These are phyloP conservation scores for Riptortus pedestris DNA, from an alignment of 1,140 invertebrate species.

Conservation along the genomic window DNA sequence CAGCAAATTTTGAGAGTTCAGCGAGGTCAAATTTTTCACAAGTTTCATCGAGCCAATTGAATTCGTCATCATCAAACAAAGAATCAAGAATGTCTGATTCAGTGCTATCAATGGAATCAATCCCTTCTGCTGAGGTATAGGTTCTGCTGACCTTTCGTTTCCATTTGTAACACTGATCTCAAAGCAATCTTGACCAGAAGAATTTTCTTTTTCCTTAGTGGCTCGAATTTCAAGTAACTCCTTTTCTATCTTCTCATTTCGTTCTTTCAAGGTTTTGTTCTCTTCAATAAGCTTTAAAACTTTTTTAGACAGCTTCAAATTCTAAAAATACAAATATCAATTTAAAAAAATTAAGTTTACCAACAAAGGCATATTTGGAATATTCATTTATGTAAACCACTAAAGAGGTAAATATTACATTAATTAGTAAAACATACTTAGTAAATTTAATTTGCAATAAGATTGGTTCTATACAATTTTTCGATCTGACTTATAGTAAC, in stretches of 20 bases:
- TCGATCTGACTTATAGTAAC: too few species aligned
- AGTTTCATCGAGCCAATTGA: conserved; percentile 31
- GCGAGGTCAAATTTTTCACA: conserved; percentile 46
- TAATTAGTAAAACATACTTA: too few species aligned
- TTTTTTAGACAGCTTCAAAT: not conserved
- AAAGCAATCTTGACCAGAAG: too few species aligned
- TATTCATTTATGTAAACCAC: too few species aligned
- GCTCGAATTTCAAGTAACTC: conserved; percentile 32
- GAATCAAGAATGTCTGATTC: conserved; percentile 29
- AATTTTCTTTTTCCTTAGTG: conserved; percentile 43
- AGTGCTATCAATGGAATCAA: conserved; percentile 37
- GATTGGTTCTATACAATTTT: too few species aligned
- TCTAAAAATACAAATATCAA: too few species aligned
- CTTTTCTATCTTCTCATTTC: conserved; percentile 50
- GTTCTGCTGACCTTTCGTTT: conserved; percentile 60
- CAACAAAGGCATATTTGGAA: too few species aligned
- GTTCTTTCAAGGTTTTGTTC: conserved; percentile 29
- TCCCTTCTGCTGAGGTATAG: conserved; percentile 74
- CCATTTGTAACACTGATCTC: conserved; percentile 15
- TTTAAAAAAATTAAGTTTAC: too few species aligned
- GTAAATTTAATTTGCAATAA: too few species aligned
- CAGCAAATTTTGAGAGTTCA: conserved; percentile 52
- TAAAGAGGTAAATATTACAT: too few species aligned
- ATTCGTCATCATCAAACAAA: conserved; percentile 23
- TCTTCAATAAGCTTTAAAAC: conserved; percentile 16